phyloP scores from a whole-genome alignment of 2,888 invertebrate genomes.

The Barypeithes pellucidus region DNA sequence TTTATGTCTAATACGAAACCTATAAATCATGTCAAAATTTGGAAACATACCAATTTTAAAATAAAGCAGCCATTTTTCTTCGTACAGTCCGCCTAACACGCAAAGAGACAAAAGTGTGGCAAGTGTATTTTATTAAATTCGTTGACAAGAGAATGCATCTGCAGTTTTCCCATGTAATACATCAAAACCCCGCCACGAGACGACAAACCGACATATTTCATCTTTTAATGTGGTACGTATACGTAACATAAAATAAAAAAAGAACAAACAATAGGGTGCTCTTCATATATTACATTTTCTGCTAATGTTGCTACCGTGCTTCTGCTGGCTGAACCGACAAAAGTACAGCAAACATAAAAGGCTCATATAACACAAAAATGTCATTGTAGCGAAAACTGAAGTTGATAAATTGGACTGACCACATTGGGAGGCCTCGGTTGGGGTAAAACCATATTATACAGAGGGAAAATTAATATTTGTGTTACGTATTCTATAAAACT shows the following conservation, averaged over 20 bases:
- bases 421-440: slow-evolving; percentile 15
- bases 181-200: slow-evolving; percentile 57
- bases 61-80: slow-evolving; percentile 45
- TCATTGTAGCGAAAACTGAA: slow-evolving; percentile 41
- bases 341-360: slow-evolving; percentile 40
- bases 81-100: slow-evolving; percentile 25
- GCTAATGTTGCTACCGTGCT: slow-evolving; percentile 61
- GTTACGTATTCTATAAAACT: too few relatives aligned
- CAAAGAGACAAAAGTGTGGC: slow-evolving; percentile 51
- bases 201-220: slow-evolving; percentile 60
- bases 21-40: slow-evolving; percentile 41
- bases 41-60: slow-evolving; percentile 51
- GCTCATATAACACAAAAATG: slow-evolving; percentile 57
- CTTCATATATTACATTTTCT: slow-evolving; percentile 64
- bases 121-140: slow-evolving; percentile 58
- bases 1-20: slow-evolving; percentile 30
- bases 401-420: slow-evolving; percentile 46
- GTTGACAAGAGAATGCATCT: slow-evolving; percentile 62
- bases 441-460: neutral
- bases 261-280: slow-evolving; percentile 62
- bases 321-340: slow-evolving; percentile 32
- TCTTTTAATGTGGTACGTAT: slow-evolving; percentile 61
- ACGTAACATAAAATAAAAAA: slow-evolving; percentile 61
- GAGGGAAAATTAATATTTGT: too few relatives aligned
- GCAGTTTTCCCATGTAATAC: slow-evolving; percentile 59